Evolutionary conservation across 2,888 invertebrate species (phyloP), one percentile per base, ranked within the genome.

Genomic region (Oxyteleia sp.): DNA sequence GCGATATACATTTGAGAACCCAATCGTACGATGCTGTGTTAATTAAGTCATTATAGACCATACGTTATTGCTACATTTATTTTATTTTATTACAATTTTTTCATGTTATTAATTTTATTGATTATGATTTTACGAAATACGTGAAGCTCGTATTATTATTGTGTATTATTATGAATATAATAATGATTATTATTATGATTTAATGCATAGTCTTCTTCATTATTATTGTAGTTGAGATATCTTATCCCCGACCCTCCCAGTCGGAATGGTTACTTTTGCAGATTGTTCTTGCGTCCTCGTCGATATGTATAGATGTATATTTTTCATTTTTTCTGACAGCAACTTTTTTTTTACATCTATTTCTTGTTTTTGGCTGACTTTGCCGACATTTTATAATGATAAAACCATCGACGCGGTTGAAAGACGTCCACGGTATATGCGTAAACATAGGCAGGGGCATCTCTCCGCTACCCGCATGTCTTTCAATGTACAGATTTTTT

Each of bases 401-500:
- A 80, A 26, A 84, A 74, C 69, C 64, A 85, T 63, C 85, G 88
- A 84, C 85, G 85, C 78, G 86, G 87, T 85, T 80, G 86, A 72
- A 82, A 85, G 86, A 85, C 87, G 87, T 85, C 78, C 68, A 82
- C 80, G 57, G 76, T 81, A 82, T 83, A 88, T 89, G 89, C 87
- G 89, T 88, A 89, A 84, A 89, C 89, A 88, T 88, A 92, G 91
- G 91, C 91, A 92, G 92, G 89, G 91, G 90, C 93, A 92, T 93
- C 93, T 93, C 93, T 91, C 89, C 90, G 92, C 93, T 93, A 93
- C 93, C 93, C 93, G 90, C 90, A 92, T 92, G 93, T 93, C 93
- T 93, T 93, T 93, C 93, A 93, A 92, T 93, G 93, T 93, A 93
- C 93, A 93, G 93, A 93, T 92, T 93, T 93, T 93, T 93, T 93